These are phyloP conservation scores for Muscina levida DNA, from an alignment of 2,888 invertebrate species.

Conservation along the genomic window DNA sequence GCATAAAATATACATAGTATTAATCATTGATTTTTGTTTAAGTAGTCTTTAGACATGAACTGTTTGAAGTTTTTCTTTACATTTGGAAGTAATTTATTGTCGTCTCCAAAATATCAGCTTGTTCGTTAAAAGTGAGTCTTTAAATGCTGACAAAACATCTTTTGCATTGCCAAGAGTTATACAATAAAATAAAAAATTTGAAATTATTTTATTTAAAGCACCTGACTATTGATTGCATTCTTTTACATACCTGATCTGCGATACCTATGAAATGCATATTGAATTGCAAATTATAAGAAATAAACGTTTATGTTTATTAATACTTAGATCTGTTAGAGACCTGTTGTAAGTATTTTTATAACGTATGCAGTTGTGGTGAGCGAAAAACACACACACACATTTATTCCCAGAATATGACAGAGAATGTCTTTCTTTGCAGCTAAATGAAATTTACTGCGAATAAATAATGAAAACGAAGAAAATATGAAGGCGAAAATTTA, in stretches of 20 bases:
- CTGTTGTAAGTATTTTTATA: slow-evolving; percentile 1
- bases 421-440: not conserved
- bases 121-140: too few species aligned
- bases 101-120: too few species aligned
- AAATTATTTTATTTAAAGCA: too few species aligned
- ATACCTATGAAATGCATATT: not conserved
- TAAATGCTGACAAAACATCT: too few species aligned
- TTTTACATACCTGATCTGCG: not conserved
- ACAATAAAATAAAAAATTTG: too few species aligned
- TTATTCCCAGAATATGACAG: not conserved
- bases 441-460: not conserved
- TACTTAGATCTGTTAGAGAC: not conserved
- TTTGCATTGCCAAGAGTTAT: too few species aligned
- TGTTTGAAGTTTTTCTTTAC: too few species aligned
- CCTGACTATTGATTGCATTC: not conserved
- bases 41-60: too few species aligned
- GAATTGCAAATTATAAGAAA: not conserved
- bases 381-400: too few species aligned
- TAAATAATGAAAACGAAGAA: not conserved
- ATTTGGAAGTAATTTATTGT: too few species aligned
- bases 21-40: too few species aligned
- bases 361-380: not conserved
- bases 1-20: too few species aligned
- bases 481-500: not conserved
- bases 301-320: slow-evolving; percentile 7